These are phyloP conservation scores for Zaprionus taronus DNA, from an alignment of 1,140 invertebrate genomes.

Conservation along the genomic window DNA sequence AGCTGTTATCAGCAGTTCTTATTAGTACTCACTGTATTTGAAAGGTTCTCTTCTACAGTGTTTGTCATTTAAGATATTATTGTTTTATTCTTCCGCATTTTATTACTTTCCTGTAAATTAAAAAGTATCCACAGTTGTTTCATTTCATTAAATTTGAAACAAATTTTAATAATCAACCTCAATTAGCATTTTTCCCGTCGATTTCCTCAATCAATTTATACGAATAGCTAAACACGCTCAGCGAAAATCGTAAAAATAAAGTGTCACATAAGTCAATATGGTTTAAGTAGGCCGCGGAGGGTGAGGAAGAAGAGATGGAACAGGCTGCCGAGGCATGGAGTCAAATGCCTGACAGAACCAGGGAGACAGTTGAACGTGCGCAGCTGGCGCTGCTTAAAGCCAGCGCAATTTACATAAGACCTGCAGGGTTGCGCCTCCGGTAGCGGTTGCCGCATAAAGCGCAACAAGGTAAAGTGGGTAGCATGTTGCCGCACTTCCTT, in stretches of 20 bases:
- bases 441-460: slow-evolving; percentile 14
- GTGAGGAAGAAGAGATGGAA: not conserved
- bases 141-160: not conserved
- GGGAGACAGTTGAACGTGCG: slow-evolving; percentile 25
- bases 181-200: slow-evolving; percentile 55
- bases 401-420: slow-evolving; percentile 47
- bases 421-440: slow-evolving; percentile 13
- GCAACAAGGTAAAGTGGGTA: slow-evolving; percentile 38
- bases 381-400: slow-evolving; percentile 38
- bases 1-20: not conserved
- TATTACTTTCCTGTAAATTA: not conserved
- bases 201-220: slow-evolving; percentile 25
- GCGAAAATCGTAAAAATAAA: slow-evolving; percentile 58
- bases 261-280: slow-evolving; percentile 51
- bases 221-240: slow-evolving; percentile 29
- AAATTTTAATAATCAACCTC: slow-evolving; percentile 19
- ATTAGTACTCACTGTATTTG: not conserved
- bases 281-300: slow-evolving; percentile 3
- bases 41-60: not conserved
- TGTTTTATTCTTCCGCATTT: not conserved
- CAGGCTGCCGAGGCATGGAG: not conserved
- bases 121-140: slow-evolving; percentile 4
- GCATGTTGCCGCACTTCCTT: slow-evolving; percentile 1
- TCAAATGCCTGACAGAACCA: slow-evolving; percentile 16
- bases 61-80: not conserved